phyloP scores from a whole-genome alignment of 1,140 invertebrate species.

The Atta texana region DNA sequence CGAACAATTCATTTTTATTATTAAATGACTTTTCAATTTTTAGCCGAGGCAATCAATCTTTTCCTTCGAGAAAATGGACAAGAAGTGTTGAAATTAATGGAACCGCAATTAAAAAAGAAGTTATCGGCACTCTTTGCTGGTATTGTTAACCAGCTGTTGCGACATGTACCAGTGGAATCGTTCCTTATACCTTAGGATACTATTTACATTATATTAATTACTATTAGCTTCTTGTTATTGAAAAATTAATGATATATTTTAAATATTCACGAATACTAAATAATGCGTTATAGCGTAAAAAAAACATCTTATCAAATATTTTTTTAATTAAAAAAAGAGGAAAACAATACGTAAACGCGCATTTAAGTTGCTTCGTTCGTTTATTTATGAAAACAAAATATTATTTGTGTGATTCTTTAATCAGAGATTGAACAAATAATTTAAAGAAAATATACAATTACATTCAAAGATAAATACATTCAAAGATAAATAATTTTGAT shows the following conservation, averaged over 20 bases:
- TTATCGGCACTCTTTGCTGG: slow-evolving; percentile 88
- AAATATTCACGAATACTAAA: background rate
- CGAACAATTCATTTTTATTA: background rate
- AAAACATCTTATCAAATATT: background rate
- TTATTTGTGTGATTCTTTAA: background rate
- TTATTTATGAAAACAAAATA: background rate
- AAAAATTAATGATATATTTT: slow-evolving; percentile 22
- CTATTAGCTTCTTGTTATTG: background rate
- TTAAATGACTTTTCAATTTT: slow-evolving; percentile 55
- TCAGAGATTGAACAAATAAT: background rate
- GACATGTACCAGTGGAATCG: slow-evolving; percentile 88
- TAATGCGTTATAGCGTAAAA: background rate
- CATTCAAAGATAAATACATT: background rate
- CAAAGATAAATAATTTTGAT: background rate
- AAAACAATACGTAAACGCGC: background rate
- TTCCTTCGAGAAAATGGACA: slow-evolving; percentile 91
- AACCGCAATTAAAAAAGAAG: slow-evolving; percentile 89
- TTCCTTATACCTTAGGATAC: slow-evolving; percentile 87
- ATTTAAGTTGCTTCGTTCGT: background rate
- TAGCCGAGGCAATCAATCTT: slow-evolving; percentile 91
- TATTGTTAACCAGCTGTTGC: slow-evolving; percentile 89
- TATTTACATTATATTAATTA: slow-evolving; percentile 10
- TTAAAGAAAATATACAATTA: background rate
- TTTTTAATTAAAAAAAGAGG: background rate
- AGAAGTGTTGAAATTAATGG: slow-evolving; percentile 90